Percentiles rank a stretch among this genome's conserved stretches.
These are phyloP conservation scores for Cosmia pyralina DNA, from an alignment of 2,888 invertebrate species.

Conservation along the genomic window DNA sequence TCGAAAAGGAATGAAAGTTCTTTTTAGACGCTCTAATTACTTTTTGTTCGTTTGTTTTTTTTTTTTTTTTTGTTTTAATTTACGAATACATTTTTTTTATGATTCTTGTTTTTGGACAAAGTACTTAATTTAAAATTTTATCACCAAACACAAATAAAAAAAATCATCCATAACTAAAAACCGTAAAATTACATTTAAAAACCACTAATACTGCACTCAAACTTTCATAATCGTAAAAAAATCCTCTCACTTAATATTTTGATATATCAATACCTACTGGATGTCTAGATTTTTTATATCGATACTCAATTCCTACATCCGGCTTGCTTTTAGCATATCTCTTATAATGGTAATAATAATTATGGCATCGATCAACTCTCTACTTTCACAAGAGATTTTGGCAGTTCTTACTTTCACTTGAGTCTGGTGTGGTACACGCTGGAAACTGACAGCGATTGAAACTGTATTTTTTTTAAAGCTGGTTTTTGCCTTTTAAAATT, in stretches of 20 bases:
- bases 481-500: too few relatives aligned
- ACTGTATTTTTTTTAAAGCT: too few relatives aligned
- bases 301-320: conserved; percentile 75
- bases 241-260: conserved; percentile 41
- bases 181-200: conserved; percentile 11
- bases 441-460: conserved; percentile 30
- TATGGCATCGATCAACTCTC: conserved; percentile 89
- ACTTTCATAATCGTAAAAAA: conserved; percentile 37
- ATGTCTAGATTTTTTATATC: conserved; percentile 68
- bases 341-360: conserved; percentile 89
- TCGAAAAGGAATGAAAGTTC: background rate
- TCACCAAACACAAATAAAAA: too few relatives aligned
- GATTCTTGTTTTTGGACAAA: too few relatives aligned
- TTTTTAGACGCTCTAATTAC: background rate
- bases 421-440: conserved; percentile 60
- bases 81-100: too few relatives aligned
- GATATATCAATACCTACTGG: conserved; percentile 35
- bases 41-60: too few relatives aligned
- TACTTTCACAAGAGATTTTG: conserved; percentile 89
- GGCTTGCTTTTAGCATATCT: conserved; percentile 88
- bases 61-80: too few relatives aligned
- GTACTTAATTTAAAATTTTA: too few relatives aligned
- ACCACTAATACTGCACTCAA: background rate
- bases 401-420: conserved; percentile 87
- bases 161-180: background rate